Evolutionary conservation across 2,888 invertebrate genomes (phyloP).

Genomic region (Chrysina gloriosa): DNA sequence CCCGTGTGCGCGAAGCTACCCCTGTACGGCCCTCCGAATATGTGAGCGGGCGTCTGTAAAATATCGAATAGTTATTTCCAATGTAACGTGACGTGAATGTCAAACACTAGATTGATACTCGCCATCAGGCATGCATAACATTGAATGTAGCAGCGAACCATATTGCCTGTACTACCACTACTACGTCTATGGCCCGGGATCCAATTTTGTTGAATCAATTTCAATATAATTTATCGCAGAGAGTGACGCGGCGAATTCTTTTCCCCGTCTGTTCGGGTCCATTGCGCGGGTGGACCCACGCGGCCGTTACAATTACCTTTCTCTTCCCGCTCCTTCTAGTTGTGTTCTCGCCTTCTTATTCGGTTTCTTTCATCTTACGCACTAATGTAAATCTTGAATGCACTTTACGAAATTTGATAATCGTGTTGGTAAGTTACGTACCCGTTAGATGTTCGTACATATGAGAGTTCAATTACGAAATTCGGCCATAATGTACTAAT

Average conservation of each 20-base stretch:
- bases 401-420: neutral
- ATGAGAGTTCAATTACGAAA: no score
- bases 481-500: no score
- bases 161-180: constrained; percentile 42
- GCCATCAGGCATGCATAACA: constrained; percentile 56
- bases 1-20: neutral
- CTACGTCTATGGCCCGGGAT: constrained; percentile 50
- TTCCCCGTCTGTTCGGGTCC: constrained; percentile 42
- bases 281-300: constrained; percentile 43
- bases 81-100: constrained; percentile 60
- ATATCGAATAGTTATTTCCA: constrained; percentile 59
- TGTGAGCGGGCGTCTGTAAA: constrained; percentile 48
- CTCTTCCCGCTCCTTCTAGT: neutral
- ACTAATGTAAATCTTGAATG: neutral
- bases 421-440: no score
- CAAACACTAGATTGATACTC: constrained; percentile 61
- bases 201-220: constrained; percentile 56
- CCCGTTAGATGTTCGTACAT: no score
- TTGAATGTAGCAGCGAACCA: constrained; percentile 52
- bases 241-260: constrained; percentile 46
- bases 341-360: neutral
- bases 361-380: neutral
- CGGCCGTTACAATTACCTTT: constrained; percentile 43
- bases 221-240: constrained; percentile 53
- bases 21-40: neutral